Evolutionary conservation across 1,140 invertebrate species (phyloP).

Genomic region (Drosophila teissieri): DNA sequence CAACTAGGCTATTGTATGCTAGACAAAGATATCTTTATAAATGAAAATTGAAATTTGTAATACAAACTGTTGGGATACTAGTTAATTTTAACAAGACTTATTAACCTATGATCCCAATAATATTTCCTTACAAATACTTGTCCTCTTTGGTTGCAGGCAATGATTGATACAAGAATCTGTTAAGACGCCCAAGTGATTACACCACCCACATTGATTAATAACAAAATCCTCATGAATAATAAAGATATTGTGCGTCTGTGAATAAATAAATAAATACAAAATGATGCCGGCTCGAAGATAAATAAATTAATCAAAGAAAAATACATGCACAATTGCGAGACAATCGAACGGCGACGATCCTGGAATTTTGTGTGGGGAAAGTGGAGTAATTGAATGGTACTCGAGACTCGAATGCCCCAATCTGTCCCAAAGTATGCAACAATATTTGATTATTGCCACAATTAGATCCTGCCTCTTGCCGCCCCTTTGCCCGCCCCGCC

Average conservation of each 20-base stretch:
- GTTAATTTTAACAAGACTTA: no score
- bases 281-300: neutral
- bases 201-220: neutral
- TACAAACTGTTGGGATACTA: no score
- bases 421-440: slow-evolving; percentile 42
- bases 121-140: neutral
- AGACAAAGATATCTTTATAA: neutral
- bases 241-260: slow-evolving; percentile 1
- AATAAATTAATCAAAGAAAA: slow-evolving; percentile 15
- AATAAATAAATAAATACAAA: slow-evolving; percentile 21
- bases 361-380: neutral
- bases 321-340: neutral
- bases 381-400: slow-evolving; percentile 39
- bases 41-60: neutral
- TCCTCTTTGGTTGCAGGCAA: neutral
- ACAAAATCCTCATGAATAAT: slow-evolving; percentile 2
- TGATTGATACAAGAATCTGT: neutral
- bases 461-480: slow-evolving; percentile 17
- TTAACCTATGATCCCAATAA: no score
- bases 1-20: neutral
- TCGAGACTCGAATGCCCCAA: slow-evolving; percentile 30
- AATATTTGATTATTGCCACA: slow-evolving; percentile 48
- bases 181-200: neutral
- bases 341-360: neutral
- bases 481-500: neutral